These are phyloP conservation scores for Tyria jacobaeae DNA, from an alignment of 2,888 invertebrate genomes.

Conservation along the genomic window DNA sequence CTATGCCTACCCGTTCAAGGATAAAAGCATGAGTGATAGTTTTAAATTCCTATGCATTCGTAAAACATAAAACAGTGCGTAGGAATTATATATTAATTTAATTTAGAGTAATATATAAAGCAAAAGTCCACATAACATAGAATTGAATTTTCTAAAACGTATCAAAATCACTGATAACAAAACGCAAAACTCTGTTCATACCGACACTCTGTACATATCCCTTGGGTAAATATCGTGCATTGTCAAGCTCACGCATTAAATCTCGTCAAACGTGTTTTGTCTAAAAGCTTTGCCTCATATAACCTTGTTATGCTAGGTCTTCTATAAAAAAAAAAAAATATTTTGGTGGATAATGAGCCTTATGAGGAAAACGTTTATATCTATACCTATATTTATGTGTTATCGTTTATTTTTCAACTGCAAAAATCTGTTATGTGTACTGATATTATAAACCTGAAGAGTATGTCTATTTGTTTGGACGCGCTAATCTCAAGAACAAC, in stretches of 20 bases:
- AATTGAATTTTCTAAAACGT: neutral
- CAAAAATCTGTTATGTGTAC: too few relatives aligned
- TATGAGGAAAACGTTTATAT: conserved; percentile 28
- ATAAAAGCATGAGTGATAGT: too few relatives aligned
- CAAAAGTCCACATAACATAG: neutral
- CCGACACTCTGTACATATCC: conserved; percentile 56
- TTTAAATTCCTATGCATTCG: too few relatives aligned
- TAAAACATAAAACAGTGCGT: too few relatives aligned
- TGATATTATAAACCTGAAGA: too few relatives aligned
- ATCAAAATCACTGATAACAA: conserved; percentile 1
- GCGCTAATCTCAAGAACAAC: too few relatives aligned
- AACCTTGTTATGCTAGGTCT: conserved; percentile 67
- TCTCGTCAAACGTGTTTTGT: conserved; percentile 67
- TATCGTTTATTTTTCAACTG: too few relatives aligned
- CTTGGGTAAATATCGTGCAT: conserved; percentile 59
- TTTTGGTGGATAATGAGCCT: conserved; percentile 53
- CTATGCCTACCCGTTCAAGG: too few relatives aligned
- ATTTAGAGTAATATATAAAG: too few relatives aligned
- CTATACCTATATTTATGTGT: too few relatives aligned
- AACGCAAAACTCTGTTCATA: conserved; percentile 19
- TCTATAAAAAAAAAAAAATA: conserved; percentile 68
- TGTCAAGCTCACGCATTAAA: conserved; percentile 64
- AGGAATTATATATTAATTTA: too few relatives aligned
- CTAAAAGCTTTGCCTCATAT: conserved; percentile 79
- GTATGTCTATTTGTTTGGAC: too few relatives aligned